These are phyloP conservation scores for Malurus splendens DNA, from an alignment of 2,797 vertebrate genomes.

Conservation along the genomic window DNA sequence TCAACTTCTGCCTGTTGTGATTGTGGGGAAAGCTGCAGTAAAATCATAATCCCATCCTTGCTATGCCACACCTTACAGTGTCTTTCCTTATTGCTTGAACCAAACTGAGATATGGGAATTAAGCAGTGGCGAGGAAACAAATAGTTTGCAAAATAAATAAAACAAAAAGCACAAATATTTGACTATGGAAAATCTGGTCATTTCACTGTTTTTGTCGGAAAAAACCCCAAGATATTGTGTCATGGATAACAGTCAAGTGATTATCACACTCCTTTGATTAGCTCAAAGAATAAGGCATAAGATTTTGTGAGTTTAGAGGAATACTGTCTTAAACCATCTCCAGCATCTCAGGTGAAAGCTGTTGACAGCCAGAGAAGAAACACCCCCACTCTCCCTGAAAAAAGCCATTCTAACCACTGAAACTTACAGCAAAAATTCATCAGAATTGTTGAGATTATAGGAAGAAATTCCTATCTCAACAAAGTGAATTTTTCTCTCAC, in stretches of 20 bases:
- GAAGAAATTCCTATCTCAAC: not conserved
- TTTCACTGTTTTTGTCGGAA: not conserved
- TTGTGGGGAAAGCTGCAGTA: not conserved
- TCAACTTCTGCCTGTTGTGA: conserved; percentile 4
- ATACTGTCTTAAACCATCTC: not conserved
- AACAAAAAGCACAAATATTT: not conserved
- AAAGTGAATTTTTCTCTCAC: not conserved
- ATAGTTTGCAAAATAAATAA: not conserved
- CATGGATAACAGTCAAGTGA: not conserved
- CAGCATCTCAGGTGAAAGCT: not conserved
- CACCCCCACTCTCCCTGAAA: not conserved
- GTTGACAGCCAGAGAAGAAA: not conserved
- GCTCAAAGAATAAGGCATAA: not conserved
- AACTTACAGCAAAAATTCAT: not conserved
- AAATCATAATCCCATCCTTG: not conserved
- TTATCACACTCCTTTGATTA: not conserved
- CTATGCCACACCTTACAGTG: not conserved
- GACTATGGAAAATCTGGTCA: not conserved
- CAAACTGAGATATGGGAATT: not conserved
- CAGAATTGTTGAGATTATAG: not conserved
- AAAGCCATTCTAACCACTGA: not conserved
- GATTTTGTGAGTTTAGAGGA: not conserved
- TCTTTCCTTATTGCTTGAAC: not conserved
- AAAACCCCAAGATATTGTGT: accelerated
- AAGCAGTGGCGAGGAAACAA: not conserved